A percentile compares a stretch with the other conserved stretches of the same genome.
Evolutionary conservation across 2,113 vertebrate species (phyloP).

Genomic region (Cricetomys ansorgei): DNA sequence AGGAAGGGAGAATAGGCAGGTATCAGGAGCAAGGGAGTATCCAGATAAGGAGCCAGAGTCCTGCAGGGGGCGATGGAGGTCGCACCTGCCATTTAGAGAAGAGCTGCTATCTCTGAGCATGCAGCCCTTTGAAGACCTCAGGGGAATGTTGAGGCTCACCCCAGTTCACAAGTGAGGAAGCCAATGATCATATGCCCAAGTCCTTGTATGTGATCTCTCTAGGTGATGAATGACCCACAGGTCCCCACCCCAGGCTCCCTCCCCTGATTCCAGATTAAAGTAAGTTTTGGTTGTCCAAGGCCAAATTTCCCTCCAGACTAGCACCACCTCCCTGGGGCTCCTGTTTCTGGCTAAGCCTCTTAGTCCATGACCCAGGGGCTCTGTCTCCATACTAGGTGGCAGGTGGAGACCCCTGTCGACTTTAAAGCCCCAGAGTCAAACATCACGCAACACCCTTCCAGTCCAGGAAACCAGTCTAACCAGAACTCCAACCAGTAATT

Average conservation of each 20-base stretch:
- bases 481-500: background rate
- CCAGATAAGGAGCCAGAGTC: background rate
- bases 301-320: background rate
- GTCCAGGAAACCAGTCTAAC: background rate
- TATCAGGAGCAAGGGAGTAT: background rate
- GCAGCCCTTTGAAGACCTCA: background rate
- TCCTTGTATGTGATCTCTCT: background rate
- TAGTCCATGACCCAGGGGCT: background rate
- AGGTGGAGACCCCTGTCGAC: background rate
- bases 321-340: rapidly evolving
- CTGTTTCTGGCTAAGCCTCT: background rate
- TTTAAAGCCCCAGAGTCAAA: background rate
- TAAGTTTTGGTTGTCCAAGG: background rate
- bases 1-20: background rate
- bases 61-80: background rate
- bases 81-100: background rate
- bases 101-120: background rate
- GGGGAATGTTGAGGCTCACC: background rate
- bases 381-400: background rate
- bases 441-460: background rate
- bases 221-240: background rate
- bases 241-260: background rate
- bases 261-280: background rate
- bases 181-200: background rate
- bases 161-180: background rate